A percentile compares a stretch with the other conserved stretches of the same genome.
These are phyloP conservation scores for Sprattus sprattus DNA, from an alignment of 2,113 vertebrate genomes.

Conservation along the genomic window DNA sequence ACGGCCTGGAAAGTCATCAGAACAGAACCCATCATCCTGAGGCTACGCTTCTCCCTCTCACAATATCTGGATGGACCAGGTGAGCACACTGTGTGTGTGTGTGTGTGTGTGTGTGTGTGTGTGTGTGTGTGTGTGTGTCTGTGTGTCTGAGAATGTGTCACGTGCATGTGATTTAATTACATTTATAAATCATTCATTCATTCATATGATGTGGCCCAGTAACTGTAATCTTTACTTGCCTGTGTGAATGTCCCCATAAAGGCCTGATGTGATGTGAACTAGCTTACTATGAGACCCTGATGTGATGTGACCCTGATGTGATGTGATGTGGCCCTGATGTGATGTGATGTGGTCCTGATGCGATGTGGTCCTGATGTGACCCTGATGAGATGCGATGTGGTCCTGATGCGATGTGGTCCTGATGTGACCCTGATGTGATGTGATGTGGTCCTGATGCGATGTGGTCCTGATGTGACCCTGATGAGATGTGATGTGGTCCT, in stretches of 20 bases:
- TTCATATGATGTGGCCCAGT: background rate
- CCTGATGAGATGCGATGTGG: no score
- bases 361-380: background rate
- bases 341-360: no score
- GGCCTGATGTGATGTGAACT: background rate
- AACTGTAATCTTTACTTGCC: background rate
- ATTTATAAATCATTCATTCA: background rate
- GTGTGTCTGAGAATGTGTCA: slow-evolving; percentile 22
- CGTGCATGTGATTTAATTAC: slow-evolving; percentile 26
- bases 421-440: background rate
- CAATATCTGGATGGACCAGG: slow-evolving; percentile 99
- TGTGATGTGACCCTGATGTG: background rate
- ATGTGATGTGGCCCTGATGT: no score
- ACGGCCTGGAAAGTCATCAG: slow-evolving; percentile 98
- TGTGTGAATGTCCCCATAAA: background rate
- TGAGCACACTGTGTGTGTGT: slow-evolving; percentile 65
- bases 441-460: background rate
- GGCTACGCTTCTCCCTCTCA: slow-evolving; percentile 96
- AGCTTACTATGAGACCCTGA: no score
- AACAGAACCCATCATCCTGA: slow-evolving; percentile 92
- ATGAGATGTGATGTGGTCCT: no score
- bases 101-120: slow-evolving; percentile 50
- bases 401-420: background rate
- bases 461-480: no score
- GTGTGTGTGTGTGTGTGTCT: slow-evolving; percentile 40